A percentile compares a stretch with the other conserved stretches of the same genome.
phyloP scores from a whole-genome alignment of 2,888 invertebrate species.

The Saturnia pavonia region DNA sequence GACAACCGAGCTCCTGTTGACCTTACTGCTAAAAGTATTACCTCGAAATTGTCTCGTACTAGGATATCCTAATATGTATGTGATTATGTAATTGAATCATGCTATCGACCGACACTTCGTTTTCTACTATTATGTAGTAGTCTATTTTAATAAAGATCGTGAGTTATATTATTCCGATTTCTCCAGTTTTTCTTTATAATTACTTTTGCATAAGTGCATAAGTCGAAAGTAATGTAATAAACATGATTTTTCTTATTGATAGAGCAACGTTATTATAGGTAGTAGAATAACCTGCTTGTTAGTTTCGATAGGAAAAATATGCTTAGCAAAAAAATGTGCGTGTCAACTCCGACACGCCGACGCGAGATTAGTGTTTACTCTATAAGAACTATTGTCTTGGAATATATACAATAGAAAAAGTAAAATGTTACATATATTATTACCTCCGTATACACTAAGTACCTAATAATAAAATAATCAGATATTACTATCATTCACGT shows the following conservation, averaged over 20 bases:
- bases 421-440: too few relatives aligned
- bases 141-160: background rate
- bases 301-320: background rate
- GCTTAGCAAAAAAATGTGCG: background rate
- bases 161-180: background rate
- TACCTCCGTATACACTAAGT: too few relatives aligned
- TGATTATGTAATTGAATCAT: background rate
- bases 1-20: constrained; percentile 11
- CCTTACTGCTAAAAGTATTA: background rate
- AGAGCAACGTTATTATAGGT: background rate
- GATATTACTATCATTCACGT: too few relatives aligned
- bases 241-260: background rate
- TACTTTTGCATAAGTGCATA: background rate
- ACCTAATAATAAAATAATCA: too few relatives aligned
- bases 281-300: background rate
- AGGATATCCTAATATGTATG: too few relatives aligned
- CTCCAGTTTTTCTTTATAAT: background rate
- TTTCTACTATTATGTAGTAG: background rate
- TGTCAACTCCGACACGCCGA: too few relatives aligned
- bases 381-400: too few relatives aligned
- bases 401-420: too few relatives aligned
- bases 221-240: background rate
- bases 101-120: background rate
- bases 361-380: too few relatives aligned
- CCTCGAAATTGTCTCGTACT: background rate